Evolutionary conservation across 2,888 invertebrate genomes (phyloP), one percentile per base, ranked within the genome.

Genomic region (Pteria penguin): DNA sequence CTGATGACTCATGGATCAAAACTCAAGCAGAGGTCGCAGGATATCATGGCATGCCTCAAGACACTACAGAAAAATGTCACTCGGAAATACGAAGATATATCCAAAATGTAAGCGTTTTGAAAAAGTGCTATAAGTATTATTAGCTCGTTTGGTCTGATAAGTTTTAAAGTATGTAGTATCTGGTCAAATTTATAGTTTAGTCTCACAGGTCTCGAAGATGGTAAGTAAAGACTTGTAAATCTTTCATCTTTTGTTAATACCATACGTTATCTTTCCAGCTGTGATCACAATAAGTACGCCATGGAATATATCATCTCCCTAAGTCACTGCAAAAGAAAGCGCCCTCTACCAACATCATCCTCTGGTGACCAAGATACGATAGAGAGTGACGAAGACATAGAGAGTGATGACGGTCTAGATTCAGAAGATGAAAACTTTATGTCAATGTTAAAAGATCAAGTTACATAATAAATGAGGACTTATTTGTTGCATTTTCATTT

Each of bases 271-370:
- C 29, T 27, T 94, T 94, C 27, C 93, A 97, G 97, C 86, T 97
- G 97, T 90, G 96, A 97, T 90, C 96, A 95, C 92, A 97, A 97
- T 92, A 96, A 96, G 88, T 97, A 96, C 90, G 96, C 96, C 0
- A 94, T 96, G 80, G 94, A 94, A 60, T 96, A 95, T 82, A 93
- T 97, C 2, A 24, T 90, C n/a, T 82, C 89, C 3, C 72, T 90
- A 70, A 84, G 84, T 2, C 72, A 85, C n/a, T 71, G 85, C 29
- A 90, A 89, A 76, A 78, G 85, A 72, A 89, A 89, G 67, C 72
- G 66, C n/a, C 36, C 55, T 32, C 61, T 61, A 18, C 57, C 18
- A 33, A 61, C 55, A 32, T 60, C 68, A 29, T 54, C 32, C 31
- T 29, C 31, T 69, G 58, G 54, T 52, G 24, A 60, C 69, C 55